Base-by-base conservation (phyloP, 1,140 invertebrate genomes). In the Trichoplusia ni region DNA sequence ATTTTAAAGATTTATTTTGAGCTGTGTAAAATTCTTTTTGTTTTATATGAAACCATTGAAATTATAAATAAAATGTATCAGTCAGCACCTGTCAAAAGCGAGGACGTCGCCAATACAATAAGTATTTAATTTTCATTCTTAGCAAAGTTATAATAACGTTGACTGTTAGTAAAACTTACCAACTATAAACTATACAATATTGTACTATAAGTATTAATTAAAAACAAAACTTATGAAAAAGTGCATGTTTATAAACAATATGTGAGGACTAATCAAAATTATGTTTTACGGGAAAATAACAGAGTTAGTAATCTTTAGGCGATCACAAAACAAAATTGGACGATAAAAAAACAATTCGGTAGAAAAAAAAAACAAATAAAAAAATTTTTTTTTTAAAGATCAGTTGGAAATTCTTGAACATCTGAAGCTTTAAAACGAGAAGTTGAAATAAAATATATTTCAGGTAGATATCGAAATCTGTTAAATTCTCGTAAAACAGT, bases 161-260 rank as follows among this genome's bases (percentile, higher is more conserved):
- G 23, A 29, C 4, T 44, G 37, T 61, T 61, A 54, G 25, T 49
- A 49, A 40, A 58, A 47, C 44, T 47, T 65, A 65, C 25, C 42
- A 59, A 40, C 16, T 59, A 65, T 25, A 59, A 46, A 29, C 46
- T 66, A 66, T 53, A 60, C 56, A 66, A 54, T 35, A 47, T 53
- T 66, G 64, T 60, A 66, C 29, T 51, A 65, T n/a, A n/a, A n/a
- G n/a, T n/a, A n/a, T 29, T 59, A 66, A 60, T 42, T 51, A 66
- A 66, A 66, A 51, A 33, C 59, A 56, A 64, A 51, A 21, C 40
- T 60, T 60, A 37, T 11, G 35, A 53, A 35, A 53, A 54, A 35
- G 64, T 66, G 64, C 54, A 53, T 59, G 35, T 60, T 27, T 66
- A 60, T 60, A 59, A 60, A 66, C 64, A 54, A 60, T 42, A 62